phyloP scores from a whole-genome alignment of 53 echinoderm and acorn worm species.

The Echinarachnius parma region DNA sequence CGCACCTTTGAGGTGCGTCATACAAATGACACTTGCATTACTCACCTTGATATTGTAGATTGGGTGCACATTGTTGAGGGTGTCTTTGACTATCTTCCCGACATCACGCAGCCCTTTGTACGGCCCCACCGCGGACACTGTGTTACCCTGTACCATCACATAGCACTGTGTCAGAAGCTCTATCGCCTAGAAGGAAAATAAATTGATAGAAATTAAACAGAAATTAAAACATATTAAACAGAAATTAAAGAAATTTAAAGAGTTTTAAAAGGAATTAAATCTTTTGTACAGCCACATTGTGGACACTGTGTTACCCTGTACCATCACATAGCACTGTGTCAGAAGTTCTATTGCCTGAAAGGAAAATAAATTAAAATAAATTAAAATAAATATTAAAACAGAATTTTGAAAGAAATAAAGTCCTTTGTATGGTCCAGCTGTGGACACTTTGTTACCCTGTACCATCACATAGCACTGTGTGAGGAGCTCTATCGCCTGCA shows the following conservation, averaged over 20 bases:
- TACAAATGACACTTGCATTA: background rate
- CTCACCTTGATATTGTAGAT: constrained; percentile 96
- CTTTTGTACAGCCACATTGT: constrained; percentile 83
- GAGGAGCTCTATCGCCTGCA: too few relatives aligned
- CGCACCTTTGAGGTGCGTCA: background rate
- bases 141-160: constrained; percentile 96
- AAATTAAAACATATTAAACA: too few relatives aligned
- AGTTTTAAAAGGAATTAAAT: too few relatives aligned
- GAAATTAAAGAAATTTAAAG: too few relatives aligned
- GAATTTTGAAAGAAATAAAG: too few relatives aligned
- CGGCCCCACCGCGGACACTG: constrained; percentile 85
- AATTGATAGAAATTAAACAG: too few relatives aligned
- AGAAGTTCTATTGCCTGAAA: constrained; percentile 78
- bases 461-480: too few relatives aligned
- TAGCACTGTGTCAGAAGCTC: constrained; percentile 93
- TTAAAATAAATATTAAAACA: too few relatives aligned
- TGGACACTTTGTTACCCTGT: too few relatives aligned
- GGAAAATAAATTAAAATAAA: too few relatives aligned
- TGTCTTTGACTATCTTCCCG: constrained; percentile 82
- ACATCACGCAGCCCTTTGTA: constrained; percentile 79
- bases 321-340: constrained; percentile 93
- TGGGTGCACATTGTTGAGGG: constrained; percentile 92
- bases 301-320: constrained; percentile 92
- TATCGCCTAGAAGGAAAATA: constrained; percentile 43
- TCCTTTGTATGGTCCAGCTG: too few relatives aligned